Conservation (phyloP, 2,113 vertebrate species). For the Galeopterus variegatus region DNA sequence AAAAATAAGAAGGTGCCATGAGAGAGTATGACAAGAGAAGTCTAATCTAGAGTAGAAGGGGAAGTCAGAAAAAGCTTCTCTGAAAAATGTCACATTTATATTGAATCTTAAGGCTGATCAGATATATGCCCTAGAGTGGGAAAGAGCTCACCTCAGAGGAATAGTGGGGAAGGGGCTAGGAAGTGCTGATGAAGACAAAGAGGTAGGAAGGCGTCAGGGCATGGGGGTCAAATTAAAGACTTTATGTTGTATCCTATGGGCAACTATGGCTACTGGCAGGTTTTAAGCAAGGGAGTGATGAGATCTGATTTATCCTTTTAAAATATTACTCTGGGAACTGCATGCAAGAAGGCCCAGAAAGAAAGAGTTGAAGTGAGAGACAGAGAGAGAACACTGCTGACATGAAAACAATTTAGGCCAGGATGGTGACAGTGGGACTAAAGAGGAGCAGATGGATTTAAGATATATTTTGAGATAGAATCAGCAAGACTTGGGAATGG, state of each 20-base stretch:
- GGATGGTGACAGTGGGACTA: background rate
- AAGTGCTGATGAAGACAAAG: background rate
- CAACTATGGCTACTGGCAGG: too few relatives aligned
- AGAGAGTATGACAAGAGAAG: background rate
- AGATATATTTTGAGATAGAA: too few relatives aligned
- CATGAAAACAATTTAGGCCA: fast-evolving
- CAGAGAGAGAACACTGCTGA: background rate
- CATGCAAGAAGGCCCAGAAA: background rate
- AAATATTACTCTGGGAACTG: background rate
- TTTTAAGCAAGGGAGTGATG: background rate
- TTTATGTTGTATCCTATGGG: too few relatives aligned
- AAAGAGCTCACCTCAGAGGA: background rate
- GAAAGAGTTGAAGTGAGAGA: background rate
- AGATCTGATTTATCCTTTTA: background rate
- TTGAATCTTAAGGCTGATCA: background rate
- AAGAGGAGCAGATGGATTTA: background rate
- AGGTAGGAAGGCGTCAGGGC: too few relatives aligned
- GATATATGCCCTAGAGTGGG: background rate
- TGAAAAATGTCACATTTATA: background rate
- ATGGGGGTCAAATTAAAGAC: too few relatives aligned
- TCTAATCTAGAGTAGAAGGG: background rate
- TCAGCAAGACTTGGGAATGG: too few relatives aligned
- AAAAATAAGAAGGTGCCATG: background rate
- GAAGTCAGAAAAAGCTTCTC: background rate
- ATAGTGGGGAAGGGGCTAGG: background rate